Evolutionary conservation across 2,113 vertebrate genomes (phyloP).

Genomic region (Anolis carolinensis): DNA sequence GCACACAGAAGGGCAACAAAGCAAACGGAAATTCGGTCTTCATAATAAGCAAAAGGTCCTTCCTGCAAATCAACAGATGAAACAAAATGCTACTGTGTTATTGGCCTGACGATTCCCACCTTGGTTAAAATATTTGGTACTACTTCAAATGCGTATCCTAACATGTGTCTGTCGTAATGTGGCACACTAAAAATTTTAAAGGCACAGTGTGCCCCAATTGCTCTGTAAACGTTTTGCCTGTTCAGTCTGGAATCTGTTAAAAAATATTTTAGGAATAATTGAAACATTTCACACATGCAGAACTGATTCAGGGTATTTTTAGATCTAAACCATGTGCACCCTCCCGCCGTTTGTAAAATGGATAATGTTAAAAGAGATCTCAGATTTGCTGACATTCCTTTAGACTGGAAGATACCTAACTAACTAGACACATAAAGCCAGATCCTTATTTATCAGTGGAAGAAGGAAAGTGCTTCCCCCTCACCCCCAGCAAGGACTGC

Average conservation of each 20-base stretch:
- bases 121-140: conserved; percentile 71
- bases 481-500: neutral
- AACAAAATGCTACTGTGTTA: conserved; percentile 57
- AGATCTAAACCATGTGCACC: conserved; percentile 71
- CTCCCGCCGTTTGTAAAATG: conserved; percentile 63
- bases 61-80: conserved; percentile 45
- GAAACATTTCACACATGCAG: conserved; percentile 79
- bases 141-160: conserved; percentile 65
- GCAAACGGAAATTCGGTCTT: neutral
- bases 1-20: conserved; percentile 28
- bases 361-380: conserved; percentile 55
- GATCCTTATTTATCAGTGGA: conserved; percentile 47
- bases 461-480: neutral
- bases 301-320: conserved; percentile 71
- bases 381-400: conserved; percentile 64
- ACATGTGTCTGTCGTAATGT: conserved; percentile 69
- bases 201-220: conserved; percentile 62
- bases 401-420: conserved; percentile 61
- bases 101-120: conserved; percentile 61
- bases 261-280: conserved; percentile 76
- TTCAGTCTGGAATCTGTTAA: conserved; percentile 72
- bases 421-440: conserved; percentile 54
- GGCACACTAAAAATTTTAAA: conserved; percentile 64
- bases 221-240: conserved; percentile 69
- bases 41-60: conserved; percentile 31